These are phyloP conservation scores for Drepana arcuata DNA, from an alignment of 1,140 invertebrate species.

Conservation along the genomic window DNA sequence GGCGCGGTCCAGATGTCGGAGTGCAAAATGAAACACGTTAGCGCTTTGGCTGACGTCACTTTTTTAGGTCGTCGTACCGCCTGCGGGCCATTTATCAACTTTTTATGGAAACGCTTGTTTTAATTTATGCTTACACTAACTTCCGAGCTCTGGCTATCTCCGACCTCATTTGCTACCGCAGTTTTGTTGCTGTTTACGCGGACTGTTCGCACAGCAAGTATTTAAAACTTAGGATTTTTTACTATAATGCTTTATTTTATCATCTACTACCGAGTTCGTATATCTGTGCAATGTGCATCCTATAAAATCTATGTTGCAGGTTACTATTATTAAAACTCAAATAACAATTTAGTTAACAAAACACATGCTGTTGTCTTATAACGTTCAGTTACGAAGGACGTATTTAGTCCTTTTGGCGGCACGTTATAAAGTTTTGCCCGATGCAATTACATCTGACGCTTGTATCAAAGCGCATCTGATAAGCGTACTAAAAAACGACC, in stretches of 20 bases:
- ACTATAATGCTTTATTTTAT: no score
- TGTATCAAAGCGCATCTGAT: constrained; percentile 48
- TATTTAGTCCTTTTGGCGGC: constrained; percentile 25
- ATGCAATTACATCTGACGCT: constrained; percentile 55
- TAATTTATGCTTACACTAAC: constrained; percentile 68
- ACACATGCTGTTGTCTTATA: no score
- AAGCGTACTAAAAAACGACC: constrained; percentile 43
- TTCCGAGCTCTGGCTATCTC: constrained; percentile 52
- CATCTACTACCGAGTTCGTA: no score
- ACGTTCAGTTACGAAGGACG: no score
- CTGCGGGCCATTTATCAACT: constrained; percentile 67
- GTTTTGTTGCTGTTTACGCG: constrained; percentile 44
- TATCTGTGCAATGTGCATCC: no score
- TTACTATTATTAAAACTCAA: no score
- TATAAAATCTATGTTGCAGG: no score
- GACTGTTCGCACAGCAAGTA: no score
- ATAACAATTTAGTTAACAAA: no score
- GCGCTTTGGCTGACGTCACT: constrained; percentile 54
- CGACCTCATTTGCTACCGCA: constrained; percentile 49
- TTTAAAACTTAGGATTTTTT: no score
- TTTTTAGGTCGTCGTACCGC: constrained; percentile 60
- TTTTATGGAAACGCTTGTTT: constrained; percentile 68
- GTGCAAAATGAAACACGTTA: constrained; percentile 67
- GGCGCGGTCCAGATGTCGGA: constrained; percentile 48
- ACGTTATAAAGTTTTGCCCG: constrained; percentile 32